Evolutionary conservation across 2,113 vertebrate genomes (phyloP), one percentile per base, ranked within the genome.

Genomic region (Suncus etruscus): DNA sequence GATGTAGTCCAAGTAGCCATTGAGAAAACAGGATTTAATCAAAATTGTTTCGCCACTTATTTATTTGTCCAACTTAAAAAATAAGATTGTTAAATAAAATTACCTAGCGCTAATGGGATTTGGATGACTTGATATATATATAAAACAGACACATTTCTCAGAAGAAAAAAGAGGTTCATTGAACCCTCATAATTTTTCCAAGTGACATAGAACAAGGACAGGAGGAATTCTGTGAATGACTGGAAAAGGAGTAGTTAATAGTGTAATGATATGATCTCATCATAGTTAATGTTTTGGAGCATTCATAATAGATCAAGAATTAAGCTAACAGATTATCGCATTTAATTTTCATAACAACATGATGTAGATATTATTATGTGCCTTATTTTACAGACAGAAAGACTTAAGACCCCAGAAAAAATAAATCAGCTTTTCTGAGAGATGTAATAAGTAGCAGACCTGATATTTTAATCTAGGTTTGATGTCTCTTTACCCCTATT

Each of bases 31-130:
- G 82, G 92, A 92, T 92, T 97, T 93, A 95, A 92, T 95, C 66
- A 94, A 91, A 96, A 94, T 89, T 92, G 89, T 94, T 87, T 93
- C 93, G 86, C 83, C 68, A 39, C 89, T 96, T 96, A 88, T 96
- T 95, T 96, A 93, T 91, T 93, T 92, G 75, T 95, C 81, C 93
- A 95, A 92, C 68, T 91, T 86, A 93, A n/a, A 89, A 96, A 94
- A 94, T 96, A 92, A 89, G 89, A 96, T 96, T 93, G 93, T 97
- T 96, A 93, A 96, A 95, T 96, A 96, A 95, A 96, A 95, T 95
- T 96, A 95, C 86, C 82, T 95, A 83, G 8, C 82, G 83, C 87
- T 96, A 97, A 95, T 95, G 70, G 87, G 94, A 97, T 97, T 96
- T 96, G 89, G 95, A 80, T 96, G 92, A 89, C 51, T 94, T 94